Evolutionary conservation across 1,140 invertebrate species (phyloP).

Genomic region (Drosophila triauraria): DNA sequence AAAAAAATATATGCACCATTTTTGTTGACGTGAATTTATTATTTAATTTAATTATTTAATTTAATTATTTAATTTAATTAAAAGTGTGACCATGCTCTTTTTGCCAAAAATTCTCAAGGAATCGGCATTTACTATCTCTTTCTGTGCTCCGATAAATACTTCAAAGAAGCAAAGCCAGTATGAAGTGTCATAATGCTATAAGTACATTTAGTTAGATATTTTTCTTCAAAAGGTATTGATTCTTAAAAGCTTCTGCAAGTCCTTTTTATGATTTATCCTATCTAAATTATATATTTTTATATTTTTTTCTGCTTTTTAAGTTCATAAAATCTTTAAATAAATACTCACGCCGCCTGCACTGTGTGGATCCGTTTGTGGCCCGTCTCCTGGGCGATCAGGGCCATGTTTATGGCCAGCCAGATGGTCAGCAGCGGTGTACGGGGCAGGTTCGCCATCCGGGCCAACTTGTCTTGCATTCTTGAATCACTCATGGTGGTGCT

Average conservation of each 20-base stretch:
- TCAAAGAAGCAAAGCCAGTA: neutral
- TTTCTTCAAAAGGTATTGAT: no score
- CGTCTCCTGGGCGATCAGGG: constrained; percentile 80
- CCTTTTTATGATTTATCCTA: no score
- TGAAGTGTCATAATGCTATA: neutral
- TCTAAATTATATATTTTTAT: no score
- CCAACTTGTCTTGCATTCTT: constrained; percentile 72
- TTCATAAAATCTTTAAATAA: neutral
- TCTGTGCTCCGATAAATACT: neutral
- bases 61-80: no score
- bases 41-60: no score
- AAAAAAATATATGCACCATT: no score
- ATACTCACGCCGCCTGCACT: constrained; percentile 84
- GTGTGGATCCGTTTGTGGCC: constrained; percentile 68
- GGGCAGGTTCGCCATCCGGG: constrained; percentile 68
- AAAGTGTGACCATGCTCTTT: neutral
- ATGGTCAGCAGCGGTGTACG: constrained; percentile 79
- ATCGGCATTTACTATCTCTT: neutral
- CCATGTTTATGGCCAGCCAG: constrained; percentile 83
- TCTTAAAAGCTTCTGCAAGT: no score
- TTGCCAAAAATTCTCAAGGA: neutral
- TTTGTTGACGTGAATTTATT: neutral
- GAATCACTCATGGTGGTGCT: constrained; percentile 82
- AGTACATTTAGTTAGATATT: neutral
- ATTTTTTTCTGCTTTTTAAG: neutral